A percentile compares a stretch with the other conserved stretches of the same genome.
Evolutionary conservation across 2,888 invertebrate genomes (phyloP).

Genomic region (Epistrophella euchroma): DNA sequence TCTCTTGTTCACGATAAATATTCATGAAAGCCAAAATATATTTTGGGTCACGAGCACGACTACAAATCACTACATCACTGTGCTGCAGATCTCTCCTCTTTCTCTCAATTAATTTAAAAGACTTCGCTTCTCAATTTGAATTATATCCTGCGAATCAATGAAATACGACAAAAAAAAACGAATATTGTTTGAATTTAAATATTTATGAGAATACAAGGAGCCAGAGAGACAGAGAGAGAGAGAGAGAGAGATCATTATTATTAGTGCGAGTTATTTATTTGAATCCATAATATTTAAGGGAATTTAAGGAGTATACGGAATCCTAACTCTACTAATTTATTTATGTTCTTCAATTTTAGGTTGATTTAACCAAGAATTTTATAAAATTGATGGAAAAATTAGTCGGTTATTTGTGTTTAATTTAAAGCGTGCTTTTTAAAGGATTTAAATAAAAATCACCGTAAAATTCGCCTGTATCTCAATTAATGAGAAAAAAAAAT

Average conservation of each 20-base stretch:
- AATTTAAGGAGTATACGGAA: neutral
- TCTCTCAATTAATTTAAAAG: slow-evolving; percentile 12
- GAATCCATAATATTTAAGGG: neutral
- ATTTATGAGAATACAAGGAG: slow-evolving; percentile 1
- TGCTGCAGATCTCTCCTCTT: neutral
- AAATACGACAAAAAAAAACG: neutral
- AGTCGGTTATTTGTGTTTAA: no score
- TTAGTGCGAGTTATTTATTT: neutral
- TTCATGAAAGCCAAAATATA: slow-evolving; percentile 28
- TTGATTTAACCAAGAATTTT: neutral
- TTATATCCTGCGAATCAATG: slow-evolving; percentile 23
- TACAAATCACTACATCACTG: neutral
- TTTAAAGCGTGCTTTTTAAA: no score
- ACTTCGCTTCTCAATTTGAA: slow-evolving; percentile 13
- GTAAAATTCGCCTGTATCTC: no score
- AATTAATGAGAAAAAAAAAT: no score
- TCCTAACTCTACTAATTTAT: neutral
- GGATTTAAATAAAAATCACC: no score
- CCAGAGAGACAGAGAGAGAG: neutral
- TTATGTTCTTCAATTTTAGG: neutral
- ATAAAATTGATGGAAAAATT: no score
- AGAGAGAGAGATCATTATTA: neutral
- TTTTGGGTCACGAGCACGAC: slow-evolving; percentile 25
- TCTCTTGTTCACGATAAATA: slow-evolving; percentile 6
- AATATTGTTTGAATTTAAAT: slow-evolving; percentile 3